Conservation (phyloP, 1,140 invertebrate genomes). For the Lepidurus couesii region DNA sequence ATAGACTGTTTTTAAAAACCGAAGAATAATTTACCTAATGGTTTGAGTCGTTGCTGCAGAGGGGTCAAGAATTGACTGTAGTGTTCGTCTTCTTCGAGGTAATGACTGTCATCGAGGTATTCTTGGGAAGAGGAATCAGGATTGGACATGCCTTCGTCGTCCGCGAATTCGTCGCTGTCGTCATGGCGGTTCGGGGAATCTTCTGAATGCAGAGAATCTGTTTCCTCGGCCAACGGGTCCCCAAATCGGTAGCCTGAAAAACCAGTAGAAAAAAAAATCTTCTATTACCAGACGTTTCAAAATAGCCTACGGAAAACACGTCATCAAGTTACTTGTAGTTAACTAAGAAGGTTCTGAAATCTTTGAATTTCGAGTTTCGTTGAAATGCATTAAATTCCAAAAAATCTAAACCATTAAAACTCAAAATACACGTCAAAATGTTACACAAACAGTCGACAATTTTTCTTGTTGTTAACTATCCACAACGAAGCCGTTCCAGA, state of each 20-base stretch:
- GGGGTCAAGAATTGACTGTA: constrained; percentile 39
- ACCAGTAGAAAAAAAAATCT: background rate
- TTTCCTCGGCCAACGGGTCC: constrained; percentile 59
- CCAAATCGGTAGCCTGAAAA: constrained; percentile 58
- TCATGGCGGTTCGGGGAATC: constrained; percentile 44
- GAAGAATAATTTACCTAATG: constrained; percentile 32
- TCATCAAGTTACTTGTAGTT: no score
- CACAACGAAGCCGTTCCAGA: no score
- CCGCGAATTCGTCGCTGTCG: constrained; percentile 60
- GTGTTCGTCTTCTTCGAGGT: constrained; percentile 43
- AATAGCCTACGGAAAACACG: no score
- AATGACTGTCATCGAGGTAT: constrained; percentile 43
- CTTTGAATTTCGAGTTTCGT: no score
- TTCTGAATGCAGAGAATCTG: constrained; percentile 57
- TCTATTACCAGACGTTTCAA: constrained; percentile 44
- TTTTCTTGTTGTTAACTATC: no score
- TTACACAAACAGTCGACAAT: no score
- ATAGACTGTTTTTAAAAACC: no score
- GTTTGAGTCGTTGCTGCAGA: constrained; percentile 20
- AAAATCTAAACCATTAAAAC: no score
- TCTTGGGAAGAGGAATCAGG: constrained; percentile 52
- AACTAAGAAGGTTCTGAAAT: no score
- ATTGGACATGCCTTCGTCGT: constrained; percentile 57
- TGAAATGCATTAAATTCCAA: no score
- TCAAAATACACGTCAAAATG: no score